These are phyloP conservation scores for Xiphophorus birchmanni DNA, from an alignment of 2,797 vertebrate genomes.

Conservation along the genomic window DNA sequence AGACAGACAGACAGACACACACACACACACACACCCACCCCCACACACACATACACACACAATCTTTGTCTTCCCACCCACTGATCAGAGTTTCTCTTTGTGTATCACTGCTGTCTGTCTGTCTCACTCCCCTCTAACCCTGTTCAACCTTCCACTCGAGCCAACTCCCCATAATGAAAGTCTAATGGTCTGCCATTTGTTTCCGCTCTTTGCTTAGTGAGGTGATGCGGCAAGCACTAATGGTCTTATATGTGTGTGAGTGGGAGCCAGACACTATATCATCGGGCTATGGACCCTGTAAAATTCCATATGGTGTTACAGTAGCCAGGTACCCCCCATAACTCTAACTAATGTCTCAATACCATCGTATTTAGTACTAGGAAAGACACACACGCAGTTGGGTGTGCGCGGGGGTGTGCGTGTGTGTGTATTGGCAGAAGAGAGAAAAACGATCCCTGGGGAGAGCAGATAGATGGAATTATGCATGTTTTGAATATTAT, in stretches of 20 bases:
- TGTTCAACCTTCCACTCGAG: slow-evolving; percentile 62
- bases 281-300: slow-evolving; percentile 45
- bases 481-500: slow-evolving; percentile 75
- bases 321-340: slow-evolving; percentile 59
- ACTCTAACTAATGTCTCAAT: slow-evolving; percentile 65
- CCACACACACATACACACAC: background rate
- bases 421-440: slow-evolving; percentile 35
- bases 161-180: slow-evolving; percentile 76
- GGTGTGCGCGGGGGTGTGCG: slow-evolving; percentile 14
- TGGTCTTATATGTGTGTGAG: slow-evolving; percentile 66
- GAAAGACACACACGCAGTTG: slow-evolving; percentile 11
- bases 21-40: background rate
- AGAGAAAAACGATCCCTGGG: slow-evolving; percentile 42
- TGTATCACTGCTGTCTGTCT: slow-evolving; percentile 39
- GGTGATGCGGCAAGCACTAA: slow-evolving; percentile 73
- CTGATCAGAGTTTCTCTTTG: slow-evolving; percentile 47
- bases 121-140: slow-evolving; percentile 31
- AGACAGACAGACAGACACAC: background rate
- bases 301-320: slow-evolving; percentile 48
- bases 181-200: slow-evolving; percentile 78
- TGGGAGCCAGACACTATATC: slow-evolving; percentile 40
- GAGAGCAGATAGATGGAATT: slow-evolving; percentile 72
- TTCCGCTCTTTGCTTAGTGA: slow-evolving; percentile 75
- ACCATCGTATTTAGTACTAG: slow-evolving; percentile 52
- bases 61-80: slow-evolving; percentile 24